Evolutionary conservation across 2,888 invertebrate genomes (phyloP).

Genomic region (Leptogaster cylindrica): DNA sequence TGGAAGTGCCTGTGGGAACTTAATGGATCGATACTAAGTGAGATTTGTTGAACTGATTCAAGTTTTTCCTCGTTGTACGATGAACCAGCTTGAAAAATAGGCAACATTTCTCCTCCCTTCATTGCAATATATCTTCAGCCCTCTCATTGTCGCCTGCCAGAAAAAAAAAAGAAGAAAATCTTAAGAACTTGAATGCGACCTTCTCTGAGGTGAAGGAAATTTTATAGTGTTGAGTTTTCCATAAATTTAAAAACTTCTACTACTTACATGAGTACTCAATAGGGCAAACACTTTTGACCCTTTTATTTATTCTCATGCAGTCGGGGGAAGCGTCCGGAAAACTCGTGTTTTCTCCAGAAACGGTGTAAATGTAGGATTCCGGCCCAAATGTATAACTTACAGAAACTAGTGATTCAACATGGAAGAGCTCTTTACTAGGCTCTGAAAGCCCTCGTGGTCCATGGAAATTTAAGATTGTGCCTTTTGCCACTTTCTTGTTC

Average conservation of each 20-base stretch:
- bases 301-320: constrained; percentile 5
- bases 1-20: too few species aligned
- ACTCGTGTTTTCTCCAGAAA: neutral
- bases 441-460: constrained; percentile 8
- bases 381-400: constrained; percentile 3
- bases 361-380: neutral
- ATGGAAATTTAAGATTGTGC: constrained; percentile 22
- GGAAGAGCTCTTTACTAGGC: neutral
- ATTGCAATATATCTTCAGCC: neutral
- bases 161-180: constrained; percentile 1
- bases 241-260: constrained; percentile 28
- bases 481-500: constrained; percentile 9
- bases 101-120: neutral
- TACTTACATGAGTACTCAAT: neutral
- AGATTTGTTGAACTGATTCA: too few species aligned
- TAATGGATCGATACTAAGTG: too few species aligned
- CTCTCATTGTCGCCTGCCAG: too few species aligned
- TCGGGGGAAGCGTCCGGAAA: neutral
- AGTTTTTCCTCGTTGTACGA: too few species aligned
- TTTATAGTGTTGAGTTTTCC: constrained; percentile 4
- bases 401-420: constrained; percentile 4
- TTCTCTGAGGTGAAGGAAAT: neutral
- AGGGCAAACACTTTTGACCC: constrained; percentile 24
- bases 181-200: neutral
- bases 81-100: neutral